Evolutionary conservation across 2,797 vertebrate species (phyloP), one percentile per base, ranked within the genome.

Genomic region (Sorex maritimensis): DNA sequence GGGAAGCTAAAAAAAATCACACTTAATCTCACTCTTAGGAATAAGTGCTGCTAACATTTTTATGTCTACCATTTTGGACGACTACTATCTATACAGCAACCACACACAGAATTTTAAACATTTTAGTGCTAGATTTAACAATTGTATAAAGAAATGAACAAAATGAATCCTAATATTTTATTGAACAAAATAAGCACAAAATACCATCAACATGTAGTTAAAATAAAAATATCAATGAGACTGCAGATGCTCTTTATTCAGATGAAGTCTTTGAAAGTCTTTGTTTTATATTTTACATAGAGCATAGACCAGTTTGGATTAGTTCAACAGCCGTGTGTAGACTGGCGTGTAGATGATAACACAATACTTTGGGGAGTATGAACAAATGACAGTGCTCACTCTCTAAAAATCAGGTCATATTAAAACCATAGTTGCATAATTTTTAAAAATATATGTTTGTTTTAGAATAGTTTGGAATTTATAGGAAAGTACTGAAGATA

Each of bases 261-360:
- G 17, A 55, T 65, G 61, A 58, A 26, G 24, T 65, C 61, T 23
- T 65, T 91, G 61, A 67, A 23, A 91, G 58, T 93, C 21, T 74
- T 94, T 90, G 72, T 46, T 81, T 82, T 71, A 74, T 79, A 46
- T 88, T 91, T 94, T 61, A 79, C 0, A 78, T 9, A 72, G 72
- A 88, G 71, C 58, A 79, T 17, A 74, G 78, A 4, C 73, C 30
- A 72, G 3, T 44, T 74, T 80, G 74, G n/a, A 85, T 38, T 41
- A 58, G 23, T 8, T 55, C 17, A 88, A 34, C 75, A 61, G 15
- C 30, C 24, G 69, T 72, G 38, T 55, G 52, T 55, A 55, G 52
- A 55, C 9, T 67, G 15, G 12, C 17, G 2, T 72, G 63, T 77
- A n/a, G 24, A 65, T n/a, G 26, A 68, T 44, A 84, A 30, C n/a